These are phyloP conservation scores for Irena cyanogastra DNA, from an alignment of 2,113 vertebrate genomes.

Conservation along the genomic window DNA sequence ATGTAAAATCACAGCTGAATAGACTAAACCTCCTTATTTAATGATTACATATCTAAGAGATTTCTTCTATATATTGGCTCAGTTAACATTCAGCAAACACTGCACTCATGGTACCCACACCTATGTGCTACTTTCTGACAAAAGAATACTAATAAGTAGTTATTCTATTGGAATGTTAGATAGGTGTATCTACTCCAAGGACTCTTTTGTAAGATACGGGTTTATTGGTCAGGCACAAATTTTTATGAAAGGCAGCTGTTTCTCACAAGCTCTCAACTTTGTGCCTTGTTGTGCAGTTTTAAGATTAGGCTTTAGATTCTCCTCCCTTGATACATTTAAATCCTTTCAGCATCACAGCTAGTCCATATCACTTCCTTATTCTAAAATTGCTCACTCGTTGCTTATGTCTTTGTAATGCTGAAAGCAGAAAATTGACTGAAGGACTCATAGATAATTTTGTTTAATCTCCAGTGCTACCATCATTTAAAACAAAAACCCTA, in stretches of 20 bases:
- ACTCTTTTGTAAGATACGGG: not conserved
- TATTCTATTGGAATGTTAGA: not conserved
- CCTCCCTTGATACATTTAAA: not conserved
- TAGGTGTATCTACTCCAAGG: not conserved
- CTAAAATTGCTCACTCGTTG: not conserved
- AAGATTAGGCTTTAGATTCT: not conserved
- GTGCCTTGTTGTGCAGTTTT: not conserved
- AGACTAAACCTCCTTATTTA: slow-evolving; percentile 26
- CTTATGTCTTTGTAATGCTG: not conserved
- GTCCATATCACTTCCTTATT: not conserved
- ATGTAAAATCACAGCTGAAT: slow-evolving; percentile 6
- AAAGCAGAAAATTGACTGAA: not conserved
- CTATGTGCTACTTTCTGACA: slow-evolving; percentile 6
- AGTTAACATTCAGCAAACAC: slow-evolving; percentile 31
- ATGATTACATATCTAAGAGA: slow-evolving; percentile 36
- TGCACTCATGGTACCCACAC: not conserved
- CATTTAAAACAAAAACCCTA: not conserved
- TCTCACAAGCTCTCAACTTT: not conserved
- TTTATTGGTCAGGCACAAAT: not conserved
- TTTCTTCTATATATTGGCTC: slow-evolving; percentile 28
- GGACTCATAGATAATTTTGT: not conserved
- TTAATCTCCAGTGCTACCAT: not conserved
- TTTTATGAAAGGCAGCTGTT: not conserved
- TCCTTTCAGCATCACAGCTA: not conserved
- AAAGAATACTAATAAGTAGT: not conserved